Evolutionary conservation across 2,113 vertebrate genomes (phyloP).

Genomic region (Rissa tridactyla): DNA sequence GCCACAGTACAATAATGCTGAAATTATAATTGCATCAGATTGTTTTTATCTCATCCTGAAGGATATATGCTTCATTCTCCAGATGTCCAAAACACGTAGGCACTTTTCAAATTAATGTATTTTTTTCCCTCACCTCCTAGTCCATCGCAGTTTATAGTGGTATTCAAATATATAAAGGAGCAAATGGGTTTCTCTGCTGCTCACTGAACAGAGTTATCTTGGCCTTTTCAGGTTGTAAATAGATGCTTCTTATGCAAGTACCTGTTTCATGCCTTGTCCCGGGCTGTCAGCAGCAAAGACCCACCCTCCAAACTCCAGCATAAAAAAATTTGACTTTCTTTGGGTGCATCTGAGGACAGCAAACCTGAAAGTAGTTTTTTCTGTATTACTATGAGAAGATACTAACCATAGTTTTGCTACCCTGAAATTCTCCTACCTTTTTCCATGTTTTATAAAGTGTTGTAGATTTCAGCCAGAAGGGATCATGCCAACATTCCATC

Average conservation of each 20-base stretch:
- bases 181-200: background rate
- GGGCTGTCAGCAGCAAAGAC: background rate
- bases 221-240: background rate
- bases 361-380: background rate
- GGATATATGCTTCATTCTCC: background rate
- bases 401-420: background rate
- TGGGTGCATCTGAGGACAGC: background rate
- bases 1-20: background rate
- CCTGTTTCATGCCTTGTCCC: background rate
- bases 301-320: background rate
- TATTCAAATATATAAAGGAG: background rate
- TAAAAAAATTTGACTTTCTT: background rate
- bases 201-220: background rate
- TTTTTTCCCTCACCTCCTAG: background rate
- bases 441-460: background rate
- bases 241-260: background rate
- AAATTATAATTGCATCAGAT: conserved; percentile 28
- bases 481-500: background rate
- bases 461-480: background rate
- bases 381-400: background rate
- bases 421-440: background rate
- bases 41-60: background rate
- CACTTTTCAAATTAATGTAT: background rate
- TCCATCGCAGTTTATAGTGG: background rate
- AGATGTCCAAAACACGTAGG: background rate